phyloP scores from a whole-genome alignment of 2,113 vertebrate species.

The Periophthalmodon schlosseri region DNA sequence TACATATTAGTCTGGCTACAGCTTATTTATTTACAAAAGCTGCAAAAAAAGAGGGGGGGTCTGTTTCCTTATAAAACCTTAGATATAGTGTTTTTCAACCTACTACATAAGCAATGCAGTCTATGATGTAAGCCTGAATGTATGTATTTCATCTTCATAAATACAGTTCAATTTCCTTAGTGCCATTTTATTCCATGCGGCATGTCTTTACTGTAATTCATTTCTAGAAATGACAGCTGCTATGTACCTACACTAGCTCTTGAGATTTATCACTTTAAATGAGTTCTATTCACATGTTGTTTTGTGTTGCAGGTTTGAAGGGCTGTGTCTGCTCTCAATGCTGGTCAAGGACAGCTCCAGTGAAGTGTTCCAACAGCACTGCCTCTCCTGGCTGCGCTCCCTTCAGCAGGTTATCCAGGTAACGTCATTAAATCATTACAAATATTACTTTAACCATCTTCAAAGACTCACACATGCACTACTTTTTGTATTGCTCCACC shows the following conservation, averaged over 20 bases:
- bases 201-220: no score
- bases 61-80: no score
- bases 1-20: no score
- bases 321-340: constrained; percentile 85
- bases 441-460: neutral
- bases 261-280: neutral
- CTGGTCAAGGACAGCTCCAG: constrained; percentile 87
- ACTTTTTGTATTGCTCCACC: neutral
- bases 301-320: constrained; percentile 79
- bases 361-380: constrained; percentile 88
- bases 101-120: neutral
- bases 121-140: neutral
- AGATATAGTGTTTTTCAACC: no score
- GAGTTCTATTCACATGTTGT: neutral
- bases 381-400: constrained; percentile 86
- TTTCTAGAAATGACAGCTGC: no score
- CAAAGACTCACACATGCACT: neutral
- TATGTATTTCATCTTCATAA: neutral
- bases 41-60: no score
- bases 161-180: neutral
- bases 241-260: no score
- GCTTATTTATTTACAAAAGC: no score
- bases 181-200: no score
- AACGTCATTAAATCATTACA: neutral
- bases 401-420: constrained; percentile 91